These are phyloP conservation scores for Poeciliopsis infans DNA, from an alignment of 2,797 vertebrate species.

Conservation along the genomic window DNA sequence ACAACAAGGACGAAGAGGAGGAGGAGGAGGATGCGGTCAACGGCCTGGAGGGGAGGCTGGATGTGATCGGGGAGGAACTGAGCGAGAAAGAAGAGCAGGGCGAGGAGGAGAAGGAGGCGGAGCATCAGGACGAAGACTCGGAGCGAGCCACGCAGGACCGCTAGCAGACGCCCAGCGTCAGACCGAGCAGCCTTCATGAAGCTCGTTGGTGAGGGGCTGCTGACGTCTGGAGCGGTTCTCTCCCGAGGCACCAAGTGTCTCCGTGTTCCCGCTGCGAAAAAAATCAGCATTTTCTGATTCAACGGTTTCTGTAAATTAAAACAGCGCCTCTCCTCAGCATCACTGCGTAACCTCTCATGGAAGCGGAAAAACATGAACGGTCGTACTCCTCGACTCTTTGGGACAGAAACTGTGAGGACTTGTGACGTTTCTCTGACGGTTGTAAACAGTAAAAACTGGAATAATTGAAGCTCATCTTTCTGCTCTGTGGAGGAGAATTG, in stretches of 20 bases:
- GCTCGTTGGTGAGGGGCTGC: conserved; percentile 40
- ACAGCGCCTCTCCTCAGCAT: conserved; percentile 47
- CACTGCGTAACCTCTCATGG: conserved; percentile 6
- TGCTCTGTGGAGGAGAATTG: conserved; percentile 27
- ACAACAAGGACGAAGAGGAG: conserved; percentile 29
- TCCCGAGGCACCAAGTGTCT: not conserved
- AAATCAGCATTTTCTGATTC: conserved; percentile 7
- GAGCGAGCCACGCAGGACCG: conserved; percentile 64
- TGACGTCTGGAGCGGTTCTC: conserved; percentile 1
- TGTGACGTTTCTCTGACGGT: not conserved
- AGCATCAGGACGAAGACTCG: conserved; percentile 42
- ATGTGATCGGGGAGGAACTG: conserved; percentile 85
- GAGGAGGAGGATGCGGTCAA: conserved; percentile 37
- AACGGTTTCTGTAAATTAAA: conserved; percentile 20
- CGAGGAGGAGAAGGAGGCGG: conserved; percentile 65
- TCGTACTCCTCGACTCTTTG: conserved; percentile 7
- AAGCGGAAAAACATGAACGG: conserved; percentile 20
- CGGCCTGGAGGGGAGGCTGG: conserved; percentile 61
- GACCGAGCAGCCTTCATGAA: conserved; percentile 51
- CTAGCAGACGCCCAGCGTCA: conserved; percentile 41
- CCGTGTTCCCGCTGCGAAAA: conserved; percentile 13
- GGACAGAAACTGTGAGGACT: conserved; percentile 1
- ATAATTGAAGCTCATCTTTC: conserved; percentile 22
- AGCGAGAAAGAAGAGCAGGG: conserved; percentile 77
- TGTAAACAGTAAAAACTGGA: conserved; percentile 30